These are phyloP conservation scores for Benthosema pterotum DNA, from an alignment of 2,797 vertebrate genomes.

Conservation along the genomic window DNA sequence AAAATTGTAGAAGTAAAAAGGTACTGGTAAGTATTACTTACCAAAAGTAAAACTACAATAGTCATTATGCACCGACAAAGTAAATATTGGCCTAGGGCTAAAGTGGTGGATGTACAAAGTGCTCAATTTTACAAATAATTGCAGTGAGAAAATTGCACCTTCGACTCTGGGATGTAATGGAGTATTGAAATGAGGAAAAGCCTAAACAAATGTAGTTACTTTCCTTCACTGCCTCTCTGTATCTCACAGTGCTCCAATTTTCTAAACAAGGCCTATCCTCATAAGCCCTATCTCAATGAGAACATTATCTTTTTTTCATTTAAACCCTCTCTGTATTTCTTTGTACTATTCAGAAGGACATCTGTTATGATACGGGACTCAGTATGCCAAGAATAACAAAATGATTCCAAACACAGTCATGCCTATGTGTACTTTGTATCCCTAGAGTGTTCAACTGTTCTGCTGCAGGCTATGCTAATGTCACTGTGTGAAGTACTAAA, in stretches of 20 bases:
- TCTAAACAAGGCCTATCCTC: constrained; percentile 1
- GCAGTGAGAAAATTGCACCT: too few relatives aligned
- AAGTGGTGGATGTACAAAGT: too few relatives aligned
- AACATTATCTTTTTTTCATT: constrained; percentile 21
- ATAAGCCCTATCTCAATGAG: constrained; percentile 2
- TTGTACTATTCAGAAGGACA: constrained; percentile 5
- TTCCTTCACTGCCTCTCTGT: constrained; percentile 20
- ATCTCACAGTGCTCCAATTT: constrained; percentile 11
- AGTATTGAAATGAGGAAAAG: too few relatives aligned
- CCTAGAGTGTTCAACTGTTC: constrained; percentile 16
- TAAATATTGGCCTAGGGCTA: too few relatives aligned
- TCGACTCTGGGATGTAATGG: too few relatives aligned
- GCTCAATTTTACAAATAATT: too few relatives aligned
- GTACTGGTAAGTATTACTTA: too few relatives aligned
- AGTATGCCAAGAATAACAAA: constrained; percentile 29
- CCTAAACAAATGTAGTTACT: too few relatives aligned
- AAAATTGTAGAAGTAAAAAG: too few relatives aligned
- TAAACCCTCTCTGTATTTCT: background rate
- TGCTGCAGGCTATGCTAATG: constrained; percentile 22
- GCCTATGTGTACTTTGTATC: constrained; percentile 3
- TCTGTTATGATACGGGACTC: constrained; percentile 9
- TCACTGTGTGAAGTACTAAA: constrained; percentile 3
- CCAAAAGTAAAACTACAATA: too few relatives aligned
- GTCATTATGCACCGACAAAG: too few relatives aligned
- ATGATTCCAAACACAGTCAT: constrained; percentile 27